Evolutionary conservation across 2,113 vertebrate species (phyloP), one percentile per base, ranked within the genome.

Genomic region (Paratilapia polleni): DNA sequence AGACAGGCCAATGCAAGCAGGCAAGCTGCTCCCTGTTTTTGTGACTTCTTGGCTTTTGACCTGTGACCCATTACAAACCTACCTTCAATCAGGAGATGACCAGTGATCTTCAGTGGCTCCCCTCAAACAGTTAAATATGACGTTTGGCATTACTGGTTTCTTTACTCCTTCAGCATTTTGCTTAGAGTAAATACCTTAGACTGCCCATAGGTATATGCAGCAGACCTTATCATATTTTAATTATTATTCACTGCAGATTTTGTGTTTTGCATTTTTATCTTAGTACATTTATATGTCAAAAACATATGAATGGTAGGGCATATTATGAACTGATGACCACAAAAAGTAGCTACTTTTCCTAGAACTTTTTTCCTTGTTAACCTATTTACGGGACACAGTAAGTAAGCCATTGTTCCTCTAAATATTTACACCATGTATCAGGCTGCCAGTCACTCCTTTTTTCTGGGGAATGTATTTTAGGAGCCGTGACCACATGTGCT

Each of bases 391-490:
- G 88, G 75, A 31, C 83, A 76, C 84, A 87, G 89, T 89, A 79
- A 92, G 82, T 77, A 84, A 82, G 70, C 84, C 82, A 91, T 94
- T 93, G 93, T 94, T 91, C 90, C 81, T 80, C 77, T 92, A 77
- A 92, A 93, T 86, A 91, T 92, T 88, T 90, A 92, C 85, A 89
- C 80, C 87, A 83, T 52, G 68, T 63, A 89, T 87, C 85, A 81
- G 63, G 81, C 80, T 63, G 85, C 78, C 89, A 87, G 91, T 92
- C 86, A 68, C 84, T 90, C 81, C 80, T 90, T 91, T 91, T 88
- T 92, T 94, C 94, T 91, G 78, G 94, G 92, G 93, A 94, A 91
- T 94, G 92, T 95, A 95, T 95, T 94, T 95, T 94, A 92, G 94
- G 94, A 94, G 88, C 76, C 83, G 84, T 90, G 92, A 93, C 85